Evolutionary conservation across 2,797 vertebrate species (phyloP), one percentile per base, ranked within the genome.

Genomic region (Gobio occitaniae): DNA sequence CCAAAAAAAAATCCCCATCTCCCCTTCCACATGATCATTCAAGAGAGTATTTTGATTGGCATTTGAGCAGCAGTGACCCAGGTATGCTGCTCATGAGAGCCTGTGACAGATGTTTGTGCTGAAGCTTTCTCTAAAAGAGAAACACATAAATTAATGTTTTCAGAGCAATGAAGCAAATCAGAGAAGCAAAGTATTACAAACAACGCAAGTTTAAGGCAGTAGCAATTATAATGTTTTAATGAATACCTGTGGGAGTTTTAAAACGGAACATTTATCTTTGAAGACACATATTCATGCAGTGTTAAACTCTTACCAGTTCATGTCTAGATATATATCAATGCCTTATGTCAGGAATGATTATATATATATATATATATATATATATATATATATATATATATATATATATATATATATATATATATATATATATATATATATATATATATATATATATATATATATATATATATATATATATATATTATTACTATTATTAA

Each of bases 201-300:
- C 7, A 76, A 52, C 3, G 2, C 17, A 66, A 76, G 71, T 83
- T 47, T 83, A 65, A 36, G 44, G 29, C 48, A 63, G 59, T 48
- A 38, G 72, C 74, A 77, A 77, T 83, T 65, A 66, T 77, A 76
- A 76, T 83, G 54, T 76, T 83, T 83, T 83, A 83, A 83, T 83
- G 72, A 68, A 83, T 44, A 68, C 82, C 72, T 77, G 48, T 6
- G 82, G 82, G 72, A 83, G 29, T 65, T 65, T 75, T 74, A 25
- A 65, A 75, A 82, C 1, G 17, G 17, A 59, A 74, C 69, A 1
- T 61, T 82, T 82, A 61, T 72, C 54, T 74, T 59, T 65, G 59
- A 76, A 83, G 59, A 83, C 41, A 74, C 54, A 21, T 17, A 63
- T 50, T 63, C 17, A 63, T 0, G 13, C 41, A 41, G 29, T 66